phyloP scores from a whole-genome alignment of 2,888 invertebrate genomes.

The Agapetus fuscipes region DNA sequence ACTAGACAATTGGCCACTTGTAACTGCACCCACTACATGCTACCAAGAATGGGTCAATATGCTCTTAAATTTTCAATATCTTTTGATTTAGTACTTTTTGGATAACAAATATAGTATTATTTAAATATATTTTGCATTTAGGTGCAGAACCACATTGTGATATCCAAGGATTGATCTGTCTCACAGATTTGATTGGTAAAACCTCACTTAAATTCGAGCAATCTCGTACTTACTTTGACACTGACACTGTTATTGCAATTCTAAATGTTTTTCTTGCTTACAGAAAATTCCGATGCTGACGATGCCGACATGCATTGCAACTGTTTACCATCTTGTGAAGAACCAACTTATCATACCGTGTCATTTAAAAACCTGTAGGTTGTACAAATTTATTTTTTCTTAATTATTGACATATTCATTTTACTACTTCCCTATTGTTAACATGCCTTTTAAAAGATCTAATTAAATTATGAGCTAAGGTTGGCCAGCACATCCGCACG shows the following conservation, averaged over 20 bases:
- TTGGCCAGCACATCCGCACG: too few species aligned
- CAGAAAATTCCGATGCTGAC: conserved; percentile 9
- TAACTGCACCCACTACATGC: conserved; percentile 54
- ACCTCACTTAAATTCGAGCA: too few species aligned
- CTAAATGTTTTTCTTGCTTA: too few species aligned
- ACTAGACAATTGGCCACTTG: conserved; percentile 42
- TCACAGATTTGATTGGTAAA: conserved; percentile 28
- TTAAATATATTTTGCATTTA: conserved; percentile 30
- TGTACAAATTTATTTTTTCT: not conserved
- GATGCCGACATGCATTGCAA: conserved; percentile 32
- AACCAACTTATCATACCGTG: conserved; percentile 46
- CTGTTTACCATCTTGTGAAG: conserved; percentile 52
- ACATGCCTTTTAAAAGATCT: too few species aligned
- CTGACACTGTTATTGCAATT: too few species aligned
- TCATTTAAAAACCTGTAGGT: conserved; percentile 40
- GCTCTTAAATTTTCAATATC: too few species aligned
- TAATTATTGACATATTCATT: too few species aligned
- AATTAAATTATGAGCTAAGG: too few species aligned
- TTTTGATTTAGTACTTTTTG: too few species aligned
- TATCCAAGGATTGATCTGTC: conserved; percentile 45
- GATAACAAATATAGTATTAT: too few species aligned
- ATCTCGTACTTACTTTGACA: too few species aligned
- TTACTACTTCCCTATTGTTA: too few species aligned
- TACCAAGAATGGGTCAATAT: conserved; percentile 47
- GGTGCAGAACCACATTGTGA: conserved; percentile 39